Conservation (phyloP, 1,140 invertebrate genomes). For the Bactericera cockerelli region DNA sequence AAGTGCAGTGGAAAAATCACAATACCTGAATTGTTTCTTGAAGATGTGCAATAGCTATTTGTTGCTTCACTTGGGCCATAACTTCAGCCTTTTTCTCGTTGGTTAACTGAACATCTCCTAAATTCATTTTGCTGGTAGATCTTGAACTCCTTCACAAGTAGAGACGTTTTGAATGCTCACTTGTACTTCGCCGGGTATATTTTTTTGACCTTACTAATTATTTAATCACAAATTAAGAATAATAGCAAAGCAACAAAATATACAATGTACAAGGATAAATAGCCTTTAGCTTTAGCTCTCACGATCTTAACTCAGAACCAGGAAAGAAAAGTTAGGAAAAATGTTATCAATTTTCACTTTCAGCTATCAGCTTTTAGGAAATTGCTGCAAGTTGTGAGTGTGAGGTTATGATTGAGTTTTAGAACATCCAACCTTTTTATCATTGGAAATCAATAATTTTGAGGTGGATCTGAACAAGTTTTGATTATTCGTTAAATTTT, state of each 20-base stretch:
- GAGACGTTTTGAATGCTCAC: background rate
- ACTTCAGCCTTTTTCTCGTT: slow-evolving; percentile 49
- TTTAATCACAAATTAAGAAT: background rate
- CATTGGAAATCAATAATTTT: too few relatives aligned
- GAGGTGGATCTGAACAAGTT: too few relatives aligned
- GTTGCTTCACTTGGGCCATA: slow-evolving; percentile 91
- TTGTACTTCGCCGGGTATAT: background rate
- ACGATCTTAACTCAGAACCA: too few relatives aligned
- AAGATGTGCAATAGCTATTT: slow-evolving; percentile 85
- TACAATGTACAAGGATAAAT: background rate
- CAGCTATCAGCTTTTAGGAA: too few relatives aligned
- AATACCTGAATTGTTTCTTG: slow-evolving; percentile 78
- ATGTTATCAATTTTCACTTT: too few relatives aligned
- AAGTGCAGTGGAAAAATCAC: too few relatives aligned
- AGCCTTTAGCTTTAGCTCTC: too few relatives aligned
- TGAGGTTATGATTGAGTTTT: too few relatives aligned
- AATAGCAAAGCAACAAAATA: background rate
- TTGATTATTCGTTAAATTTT: too few relatives aligned
- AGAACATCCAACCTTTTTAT: too few relatives aligned
- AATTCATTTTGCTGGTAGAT: background rate
- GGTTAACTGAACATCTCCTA: background rate
- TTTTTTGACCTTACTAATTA: background rate
- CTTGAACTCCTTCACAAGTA: background rate
- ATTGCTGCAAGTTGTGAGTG: too few relatives aligned
- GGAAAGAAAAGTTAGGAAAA: too few relatives aligned